Base-by-base conservation (phyloP, 2,888 invertebrate genomes). In the Argyra leucocephala region DNA sequence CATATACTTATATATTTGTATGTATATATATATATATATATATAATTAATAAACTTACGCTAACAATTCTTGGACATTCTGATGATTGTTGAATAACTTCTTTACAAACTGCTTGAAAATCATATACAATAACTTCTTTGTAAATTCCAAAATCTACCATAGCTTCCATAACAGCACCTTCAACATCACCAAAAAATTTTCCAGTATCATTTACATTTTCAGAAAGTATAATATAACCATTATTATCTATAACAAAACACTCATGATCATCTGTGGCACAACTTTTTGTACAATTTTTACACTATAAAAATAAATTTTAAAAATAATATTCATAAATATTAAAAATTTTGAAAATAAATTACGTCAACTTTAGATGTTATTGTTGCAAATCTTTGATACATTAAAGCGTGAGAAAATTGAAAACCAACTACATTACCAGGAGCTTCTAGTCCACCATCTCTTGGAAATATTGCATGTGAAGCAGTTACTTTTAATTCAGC, bases 181-280 rank as follows among this genome's bases (percentile, higher is more conserved):
- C 87, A 26, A 91, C 81, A 68, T 88, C 88, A 0, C 96, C 96
- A 76, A 96, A 93, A 81, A 96, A 96, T 71, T 83, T 83, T 0
- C 96, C 95, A 0, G 89, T 89, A 63, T 89, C 83, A 57, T 84
- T 82, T 48, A 82, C 79, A 22, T 86, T 82, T 71, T 86, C 84
- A 1, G 79, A 76, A 0, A 91, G 86, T 12, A 92, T 81, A 1
- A 96, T 84, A 76, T 93, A 96, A 0, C 94, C 96, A 72, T 93
- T 93, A 76, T 90, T 91, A 76, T 96, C 96, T 59, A 96, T 83
- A n/a, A 96, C 83, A 76, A 90, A 96, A 75, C 96, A 96, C 69
- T 89, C 87, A 70, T 88, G 82, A 61, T 83, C 82, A 31, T 84
- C 83, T n/a, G 82, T 81, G 66, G 83, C 79, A 71, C 87, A 87